Conservation (phyloP, 1,140 invertebrate genomes). For the Hyphantria cunea region DNA sequence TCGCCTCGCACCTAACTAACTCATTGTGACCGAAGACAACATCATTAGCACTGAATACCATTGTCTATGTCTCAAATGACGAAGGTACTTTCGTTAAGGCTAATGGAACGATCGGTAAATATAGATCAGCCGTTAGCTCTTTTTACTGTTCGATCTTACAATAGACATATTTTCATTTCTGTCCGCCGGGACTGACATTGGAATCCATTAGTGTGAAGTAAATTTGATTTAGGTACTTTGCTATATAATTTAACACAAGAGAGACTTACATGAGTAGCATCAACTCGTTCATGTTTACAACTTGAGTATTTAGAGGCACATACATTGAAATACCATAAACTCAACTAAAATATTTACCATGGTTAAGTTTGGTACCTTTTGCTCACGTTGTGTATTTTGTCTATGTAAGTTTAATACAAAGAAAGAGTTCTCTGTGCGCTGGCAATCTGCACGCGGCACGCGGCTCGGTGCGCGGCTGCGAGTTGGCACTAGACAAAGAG, state of each 20-base stretch:
- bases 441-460: neutral
- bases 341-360: too few species aligned
- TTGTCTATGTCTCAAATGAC: neutral
- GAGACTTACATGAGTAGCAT: too few species aligned
- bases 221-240: too few species aligned
- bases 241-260: too few species aligned
- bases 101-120: neutral
- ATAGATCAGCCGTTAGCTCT: neutral
- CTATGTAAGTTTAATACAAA: too few species aligned
- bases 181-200: neutral
- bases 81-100: neutral
- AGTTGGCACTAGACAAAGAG: conserved; percentile 34
- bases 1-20: too few species aligned
- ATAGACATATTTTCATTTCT: neutral
- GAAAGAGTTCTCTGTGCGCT: neutral
- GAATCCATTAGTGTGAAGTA: neutral
- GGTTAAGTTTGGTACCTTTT: too few species aligned
- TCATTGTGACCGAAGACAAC: neutral
- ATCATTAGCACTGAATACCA: neutral
- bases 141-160: too few species aligned
- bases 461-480: conserved; percentile 10
- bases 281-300: too few species aligned
- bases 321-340: too few species aligned
- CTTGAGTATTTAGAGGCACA: too few species aligned
- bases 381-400: too few species aligned